Conservation (phyloP, 2,888 invertebrate genomes). For the Cataglyphis altisquamis region DNA sequence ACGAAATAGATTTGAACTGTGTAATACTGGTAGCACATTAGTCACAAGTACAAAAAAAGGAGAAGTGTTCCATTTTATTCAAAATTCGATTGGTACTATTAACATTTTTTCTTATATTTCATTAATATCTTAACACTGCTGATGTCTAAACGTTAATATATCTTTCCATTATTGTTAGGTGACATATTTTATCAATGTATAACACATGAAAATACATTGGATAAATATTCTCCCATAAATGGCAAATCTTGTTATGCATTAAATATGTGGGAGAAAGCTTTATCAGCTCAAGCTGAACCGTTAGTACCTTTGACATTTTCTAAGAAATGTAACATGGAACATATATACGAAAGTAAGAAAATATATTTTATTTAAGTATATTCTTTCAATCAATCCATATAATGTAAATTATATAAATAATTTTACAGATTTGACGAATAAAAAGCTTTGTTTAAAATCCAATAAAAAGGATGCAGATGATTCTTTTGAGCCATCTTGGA, state of each 20-base stretch:
- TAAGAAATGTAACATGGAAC: constrained; percentile 76
- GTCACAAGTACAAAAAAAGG: constrained; percentile 64
- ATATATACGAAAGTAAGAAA: constrained; percentile 75
- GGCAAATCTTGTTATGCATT: constrained; percentile 76
- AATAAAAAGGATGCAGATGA: constrained; percentile 16
- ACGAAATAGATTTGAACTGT: constrained; percentile 77
- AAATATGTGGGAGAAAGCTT: constrained; percentile 80
- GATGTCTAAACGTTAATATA: background rate
- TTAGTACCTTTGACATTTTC: constrained; percentile 78
- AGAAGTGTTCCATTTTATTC: constrained; percentile 77
- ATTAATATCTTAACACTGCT: constrained; percentile 1
- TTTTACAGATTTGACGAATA: constrained; percentile 75
- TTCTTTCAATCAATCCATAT: background rate
- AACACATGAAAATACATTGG: constrained; percentile 75
- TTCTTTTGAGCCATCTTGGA: constrained; percentile 74
- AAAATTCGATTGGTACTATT: constrained; percentile 82
- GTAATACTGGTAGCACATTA: constrained; percentile 78
- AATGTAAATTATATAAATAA: constrained; percentile 16
- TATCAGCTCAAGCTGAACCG: constrained; percentile 65
- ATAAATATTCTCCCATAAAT: constrained; percentile 77
- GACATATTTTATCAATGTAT: constrained; percentile 84
- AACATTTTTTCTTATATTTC: background rate
- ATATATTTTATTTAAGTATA: constrained; percentile 15
- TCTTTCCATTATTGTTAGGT: constrained; percentile 69
- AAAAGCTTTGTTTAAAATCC: constrained; percentile 55